A percentile compares a stretch with the other conserved stretches of the same genome.
Evolutionary conservation across 92 coral and sea anemone genomes (phyloP).

Genomic region (Palythoa caribaeorum): DNA sequence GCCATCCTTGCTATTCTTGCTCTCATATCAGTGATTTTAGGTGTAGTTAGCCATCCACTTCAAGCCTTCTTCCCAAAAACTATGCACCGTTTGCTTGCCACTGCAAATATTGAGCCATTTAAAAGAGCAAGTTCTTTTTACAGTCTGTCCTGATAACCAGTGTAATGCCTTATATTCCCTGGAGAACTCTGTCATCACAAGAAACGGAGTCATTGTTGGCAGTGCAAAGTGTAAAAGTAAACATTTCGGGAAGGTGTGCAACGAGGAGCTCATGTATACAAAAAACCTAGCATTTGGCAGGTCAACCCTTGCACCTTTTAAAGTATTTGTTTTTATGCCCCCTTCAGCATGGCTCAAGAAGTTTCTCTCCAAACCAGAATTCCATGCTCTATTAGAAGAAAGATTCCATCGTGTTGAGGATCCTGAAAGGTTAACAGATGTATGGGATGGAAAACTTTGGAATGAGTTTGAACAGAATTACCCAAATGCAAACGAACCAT

Average conservation of each 20-base stretch:
- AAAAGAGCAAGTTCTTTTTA: slow-evolving; percentile 22
- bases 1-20: slow-evolving; percentile 19
- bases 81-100: slow-evolving; percentile 21
- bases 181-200: slow-evolving; percentile 9
- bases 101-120: slow-evolving; percentile 20
- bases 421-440: slow-evolving; percentile 34
- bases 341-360: slow-evolving; percentile 55
- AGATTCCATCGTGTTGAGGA: slow-evolving; percentile 7
- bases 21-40: slow-evolving; percentile 34
- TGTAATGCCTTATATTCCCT: slow-evolving; percentile 48
- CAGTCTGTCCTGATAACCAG: slow-evolving; percentile 42
- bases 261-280: slow-evolving; percentile 37
- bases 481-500: not conserved
- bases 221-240: slow-evolving; percentile 20
- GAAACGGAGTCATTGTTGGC: slow-evolving; percentile 8
- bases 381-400: slow-evolving; percentile 21
- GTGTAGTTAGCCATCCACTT: slow-evolving; percentile 54
- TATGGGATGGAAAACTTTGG: slow-evolving; percentile 52
- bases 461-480: slow-evolving; percentile 35
- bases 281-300: slow-evolving; percentile 33
- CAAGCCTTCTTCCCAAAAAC: slow-evolving; percentile 50
- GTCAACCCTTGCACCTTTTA: slow-evolving; percentile 27
- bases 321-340: slow-evolving; percentile 52
- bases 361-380: slow-evolving; percentile 40
- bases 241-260: slow-evolving; percentile 35